Base-by-base conservation (phyloP, 2,888 invertebrate species). In the Drosophila pegasa region DNA sequence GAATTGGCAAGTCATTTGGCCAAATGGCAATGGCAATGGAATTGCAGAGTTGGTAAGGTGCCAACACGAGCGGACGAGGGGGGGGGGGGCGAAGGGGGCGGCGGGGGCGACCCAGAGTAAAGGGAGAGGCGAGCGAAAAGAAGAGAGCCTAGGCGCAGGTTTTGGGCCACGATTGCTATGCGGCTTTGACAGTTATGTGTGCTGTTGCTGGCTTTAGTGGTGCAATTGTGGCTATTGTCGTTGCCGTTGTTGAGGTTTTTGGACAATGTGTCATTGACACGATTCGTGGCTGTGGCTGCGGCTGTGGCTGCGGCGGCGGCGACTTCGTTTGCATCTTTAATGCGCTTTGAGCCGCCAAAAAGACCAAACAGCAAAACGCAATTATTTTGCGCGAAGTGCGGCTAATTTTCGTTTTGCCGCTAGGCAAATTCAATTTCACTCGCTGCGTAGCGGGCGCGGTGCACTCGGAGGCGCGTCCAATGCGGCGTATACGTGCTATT, bases 401-500 rank as follows among this genome's bases (percentile, higher is more conserved):
- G 47, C 59, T 64, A 71, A 68, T 77, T 78, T 68, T 38, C 40
- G 54, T 55, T 55, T 71, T 74, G 74, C 58, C 37, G 54, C 31
- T 43, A 65, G 58, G 56, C 88, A 78, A 83, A 76, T 88, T 70
- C 48, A 83, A 87, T 83, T 83, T 83, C 80, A 64, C 82, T 78
- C 43, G 60, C 50, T 37, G 35, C 22, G 45, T n/a, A 40, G 14
- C 20, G n/a, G 16, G 9, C n/a, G 14, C 7, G 18, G 10, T 16
- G 22, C 48, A 22, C 2, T 16, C 4, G 54, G 10, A 8, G 29
- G 64, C 50, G 9, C 25, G 71, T 38, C 18, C 50, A 50, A 29
- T 41, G 59, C 29, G 58, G 43, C 78, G 74, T 63, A 87, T 87
- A 71, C 85, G 85, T 75, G 64, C 40, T 81, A 70, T 72, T 68